Evolutionary conservation across 2,113 vertebrate species (phyloP).

Genomic region (Campylomormyrus numenius): DNA sequence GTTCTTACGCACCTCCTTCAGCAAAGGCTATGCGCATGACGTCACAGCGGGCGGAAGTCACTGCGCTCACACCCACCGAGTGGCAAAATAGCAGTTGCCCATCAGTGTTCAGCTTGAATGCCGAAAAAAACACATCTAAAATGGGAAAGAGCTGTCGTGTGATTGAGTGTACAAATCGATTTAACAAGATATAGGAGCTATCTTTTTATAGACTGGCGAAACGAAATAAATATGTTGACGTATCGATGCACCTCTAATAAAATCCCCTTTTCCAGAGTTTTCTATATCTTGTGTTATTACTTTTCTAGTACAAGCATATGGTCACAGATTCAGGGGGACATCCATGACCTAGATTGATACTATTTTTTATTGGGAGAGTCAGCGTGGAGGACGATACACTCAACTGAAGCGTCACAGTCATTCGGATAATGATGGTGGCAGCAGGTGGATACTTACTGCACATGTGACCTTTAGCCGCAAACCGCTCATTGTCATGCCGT

Average conservation of each 20-base stretch:
- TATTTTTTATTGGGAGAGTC: background rate
- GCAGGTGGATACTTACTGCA: slow-evolving; percentile 48
- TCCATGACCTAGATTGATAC: background rate
- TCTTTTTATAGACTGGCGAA: too few relatives aligned
- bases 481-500: slow-evolving; percentile 24
- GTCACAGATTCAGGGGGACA: background rate
- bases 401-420: background rate
- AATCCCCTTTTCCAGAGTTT: background rate
- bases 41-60: too few relatives aligned
- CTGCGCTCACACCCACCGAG: too few relatives aligned
- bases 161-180: too few relatives aligned
- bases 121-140: too few relatives aligned
- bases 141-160: too few relatives aligned
- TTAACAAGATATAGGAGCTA: too few relatives aligned
- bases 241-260: background rate
- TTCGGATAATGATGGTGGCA: background rate
- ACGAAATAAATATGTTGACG: too few relatives aligned
- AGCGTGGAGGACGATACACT: background rate
- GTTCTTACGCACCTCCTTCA: too few relatives aligned
- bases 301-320: background rate
- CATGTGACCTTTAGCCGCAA: slow-evolving; percentile 25
- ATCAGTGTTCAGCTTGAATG: too few relatives aligned
- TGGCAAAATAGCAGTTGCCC: too few relatives aligned
- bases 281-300: background rate
- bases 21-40: too few relatives aligned